phyloP scores from a whole-genome alignment of 2,113 vertebrate species.

The Eulemur rufifrons region DNA sequence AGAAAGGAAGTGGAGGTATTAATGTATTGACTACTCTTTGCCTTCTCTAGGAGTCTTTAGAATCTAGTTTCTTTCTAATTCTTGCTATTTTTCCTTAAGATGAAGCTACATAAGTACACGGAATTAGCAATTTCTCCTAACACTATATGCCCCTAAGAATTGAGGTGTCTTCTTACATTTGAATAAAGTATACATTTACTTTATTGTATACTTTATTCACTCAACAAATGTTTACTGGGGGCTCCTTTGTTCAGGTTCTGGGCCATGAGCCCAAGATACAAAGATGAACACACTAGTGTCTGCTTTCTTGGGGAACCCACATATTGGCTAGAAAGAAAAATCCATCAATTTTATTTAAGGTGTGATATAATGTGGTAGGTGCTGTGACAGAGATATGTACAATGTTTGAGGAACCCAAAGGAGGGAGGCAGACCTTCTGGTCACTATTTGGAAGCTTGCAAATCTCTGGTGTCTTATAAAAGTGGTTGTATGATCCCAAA shows the following conservation, averaged over 20 bases:
- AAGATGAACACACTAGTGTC: neutral
- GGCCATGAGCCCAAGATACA: neutral
- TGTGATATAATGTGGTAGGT: neutral
- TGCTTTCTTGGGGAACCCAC: neutral
- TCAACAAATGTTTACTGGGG: neutral
- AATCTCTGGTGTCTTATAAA: neutral
- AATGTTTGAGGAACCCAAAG: neutral
- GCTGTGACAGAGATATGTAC: neutral
- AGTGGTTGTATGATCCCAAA: neutral
- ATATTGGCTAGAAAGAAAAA: neutral
- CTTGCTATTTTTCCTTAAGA: conserved; percentile 39
- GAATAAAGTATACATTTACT: neutral
- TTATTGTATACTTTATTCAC: neutral
- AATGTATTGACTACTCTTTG: neutral
- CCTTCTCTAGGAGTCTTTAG: conserved; percentile 2
- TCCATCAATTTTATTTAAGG: neutral
- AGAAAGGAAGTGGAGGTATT: neutral
- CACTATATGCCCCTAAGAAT: neutral
- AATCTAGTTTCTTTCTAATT: neutral
- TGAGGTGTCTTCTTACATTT: neutral
- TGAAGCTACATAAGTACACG: neutral
- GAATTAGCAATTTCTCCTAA: neutral
- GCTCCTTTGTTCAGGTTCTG: neutral
- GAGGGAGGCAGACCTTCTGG: neutral
- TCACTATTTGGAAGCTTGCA: neutral